Evolutionary conservation across 2,797 vertebrate species (phyloP).

Genomic region (Diplodus puntazzo): DNA sequence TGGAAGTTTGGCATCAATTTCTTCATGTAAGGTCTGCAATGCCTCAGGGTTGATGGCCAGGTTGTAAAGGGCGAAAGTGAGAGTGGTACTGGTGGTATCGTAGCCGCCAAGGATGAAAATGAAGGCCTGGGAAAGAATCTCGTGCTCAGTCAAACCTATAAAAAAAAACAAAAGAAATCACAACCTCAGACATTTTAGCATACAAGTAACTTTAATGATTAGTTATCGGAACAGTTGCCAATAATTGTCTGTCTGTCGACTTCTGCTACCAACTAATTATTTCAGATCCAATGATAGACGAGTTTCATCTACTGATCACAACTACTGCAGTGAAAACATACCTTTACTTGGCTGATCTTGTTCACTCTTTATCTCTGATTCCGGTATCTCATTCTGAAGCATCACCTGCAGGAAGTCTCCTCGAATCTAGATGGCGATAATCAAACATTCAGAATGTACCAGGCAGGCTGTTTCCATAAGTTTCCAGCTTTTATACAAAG

Average conservation of each 20-base stretch:
- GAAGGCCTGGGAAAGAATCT: conserved; percentile 85
- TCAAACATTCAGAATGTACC: neutral
- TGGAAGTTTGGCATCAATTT: conserved; percentile 75
- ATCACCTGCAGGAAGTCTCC: conserved; percentile 78
- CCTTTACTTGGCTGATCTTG: conserved; percentile 76
- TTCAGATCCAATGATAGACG: too few relatives aligned
- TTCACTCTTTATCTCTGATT: conserved; percentile 47
- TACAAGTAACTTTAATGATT: neutral
- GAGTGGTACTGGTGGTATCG: conserved; percentile 80
- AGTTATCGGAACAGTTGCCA: too few relatives aligned
- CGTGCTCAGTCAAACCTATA: conserved; percentile 85
- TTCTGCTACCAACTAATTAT: too few relatives aligned
- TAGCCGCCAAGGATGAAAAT: conserved; percentile 84
- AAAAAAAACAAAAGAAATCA: neutral
- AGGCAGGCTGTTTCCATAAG: neutral
- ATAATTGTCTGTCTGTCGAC: too few relatives aligned
- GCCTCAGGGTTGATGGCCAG: conserved; percentile 82
- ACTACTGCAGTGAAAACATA: conserved; percentile 12
- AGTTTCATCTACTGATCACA: too few relatives aligned
- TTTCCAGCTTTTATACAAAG: neutral
- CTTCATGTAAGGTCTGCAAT: conserved; percentile 79
- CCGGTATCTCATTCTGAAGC: conserved; percentile 74
- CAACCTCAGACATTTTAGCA: neutral
- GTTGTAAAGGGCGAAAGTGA: conserved; percentile 75
- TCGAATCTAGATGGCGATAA: conserved; percentile 46